Percentiles rank a stretch among this genome's conserved stretches.
Evolutionary conservation across 2,797 vertebrate species (phyloP).

Genomic region (Malurus leucopterus): DNA sequence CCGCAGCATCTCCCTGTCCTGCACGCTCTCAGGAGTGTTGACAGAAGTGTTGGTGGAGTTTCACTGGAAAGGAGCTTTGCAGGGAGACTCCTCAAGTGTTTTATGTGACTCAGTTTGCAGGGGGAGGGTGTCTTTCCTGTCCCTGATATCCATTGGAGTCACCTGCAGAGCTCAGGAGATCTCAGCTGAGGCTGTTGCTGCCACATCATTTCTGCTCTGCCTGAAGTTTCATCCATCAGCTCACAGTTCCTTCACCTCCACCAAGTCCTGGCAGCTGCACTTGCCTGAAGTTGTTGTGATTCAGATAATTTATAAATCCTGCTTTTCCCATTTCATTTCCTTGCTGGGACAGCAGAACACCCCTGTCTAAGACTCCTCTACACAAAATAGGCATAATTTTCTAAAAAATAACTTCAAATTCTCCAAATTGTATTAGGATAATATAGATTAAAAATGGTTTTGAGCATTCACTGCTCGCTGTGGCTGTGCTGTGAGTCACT

Average conservation of each 20-base stretch:
- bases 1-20: neutral
- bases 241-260: neutral
- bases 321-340: neutral
- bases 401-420: neutral
- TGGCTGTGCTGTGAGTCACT: neutral
- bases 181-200: neutral
- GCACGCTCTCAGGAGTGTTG: neutral
- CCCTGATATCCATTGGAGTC: neutral
- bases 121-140: neutral
- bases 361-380: neutral
- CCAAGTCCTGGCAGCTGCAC: neutral
- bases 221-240: neutral
- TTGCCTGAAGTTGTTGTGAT: neutral
- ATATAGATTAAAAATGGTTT: neutral
- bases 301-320: neutral
- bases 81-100: neutral
- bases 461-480: accelerated
- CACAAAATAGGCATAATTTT: neutral
- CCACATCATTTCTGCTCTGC: neutral
- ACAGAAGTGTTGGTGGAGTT: neutral
- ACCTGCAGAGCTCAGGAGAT: neutral
- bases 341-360: neutral
- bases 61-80: neutral
- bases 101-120: neutral
- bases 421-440: neutral